Conservation (phyloP, 2,113 vertebrate genomes). For the Garra rufa region DNA sequence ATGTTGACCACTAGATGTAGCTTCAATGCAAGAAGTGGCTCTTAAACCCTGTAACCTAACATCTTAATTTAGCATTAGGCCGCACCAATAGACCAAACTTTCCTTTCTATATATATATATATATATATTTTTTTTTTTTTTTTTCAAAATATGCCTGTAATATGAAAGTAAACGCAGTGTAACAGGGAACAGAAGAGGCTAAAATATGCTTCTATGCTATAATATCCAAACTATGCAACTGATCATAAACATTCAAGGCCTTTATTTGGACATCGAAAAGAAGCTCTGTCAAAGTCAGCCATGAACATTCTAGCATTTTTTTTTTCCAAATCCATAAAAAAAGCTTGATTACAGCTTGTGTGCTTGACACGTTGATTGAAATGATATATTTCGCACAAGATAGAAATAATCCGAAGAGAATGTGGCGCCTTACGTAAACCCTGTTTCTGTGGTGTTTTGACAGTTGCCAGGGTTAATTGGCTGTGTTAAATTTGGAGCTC, state of each 20-base stretch:
- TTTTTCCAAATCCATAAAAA: neutral
- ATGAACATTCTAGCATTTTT: neutral
- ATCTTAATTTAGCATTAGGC: neutral
- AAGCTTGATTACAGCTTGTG: constrained; percentile 22
- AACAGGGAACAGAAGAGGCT: neutral
- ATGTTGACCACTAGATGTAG: constrained; percentile 11
- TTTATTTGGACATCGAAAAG: neutral
- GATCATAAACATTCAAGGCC: neutral
- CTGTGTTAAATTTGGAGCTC: constrained; percentile 55
- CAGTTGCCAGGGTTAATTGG: constrained; percentile 64
- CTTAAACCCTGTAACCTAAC: neutral
- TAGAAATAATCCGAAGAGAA: constrained; percentile 15
- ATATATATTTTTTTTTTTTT: neutral
- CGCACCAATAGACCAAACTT: neutral
- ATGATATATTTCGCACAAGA: constrained; percentile 16
- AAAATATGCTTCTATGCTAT: neutral
- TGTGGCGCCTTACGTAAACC: constrained; percentile 15
- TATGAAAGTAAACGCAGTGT: neutral
- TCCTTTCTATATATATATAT: too few relatives aligned
- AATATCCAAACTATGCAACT: neutral
- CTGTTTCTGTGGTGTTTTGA: constrained; percentile 52
- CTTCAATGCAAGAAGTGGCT: constrained; percentile 21
- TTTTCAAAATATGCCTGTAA: neutral
- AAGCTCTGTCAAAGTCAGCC: neutral
- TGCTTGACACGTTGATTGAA: constrained; percentile 29